Evolutionary conservation across 2,888 invertebrate genomes (phyloP).

Genomic region (Fissipunctia ypsillon): DNA sequence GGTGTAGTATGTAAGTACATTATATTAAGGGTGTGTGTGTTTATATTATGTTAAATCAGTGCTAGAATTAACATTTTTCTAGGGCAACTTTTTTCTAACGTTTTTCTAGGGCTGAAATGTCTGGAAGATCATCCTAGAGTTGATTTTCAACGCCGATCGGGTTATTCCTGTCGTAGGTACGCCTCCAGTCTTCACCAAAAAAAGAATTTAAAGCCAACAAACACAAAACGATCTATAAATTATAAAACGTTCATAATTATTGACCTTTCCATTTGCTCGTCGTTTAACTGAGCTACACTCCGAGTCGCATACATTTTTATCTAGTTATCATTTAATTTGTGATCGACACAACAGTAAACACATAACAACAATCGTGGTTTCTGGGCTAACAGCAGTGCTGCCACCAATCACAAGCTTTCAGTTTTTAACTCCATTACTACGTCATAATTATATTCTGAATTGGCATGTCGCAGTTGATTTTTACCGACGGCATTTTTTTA

Average conservation of each 20-base stretch:
- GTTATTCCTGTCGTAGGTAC: background rate
- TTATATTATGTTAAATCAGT: background rate
- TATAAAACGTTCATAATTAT: background rate
- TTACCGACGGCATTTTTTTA: constrained; percentile 2
- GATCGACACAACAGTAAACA: background rate
- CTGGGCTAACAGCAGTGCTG: background rate
- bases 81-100: background rate
- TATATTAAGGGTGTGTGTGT: constrained; percentile 3
- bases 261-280: background rate
- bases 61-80: constrained; percentile 16
- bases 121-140: background rate
- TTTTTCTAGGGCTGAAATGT: background rate
- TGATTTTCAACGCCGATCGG: background rate
- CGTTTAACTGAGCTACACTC: background rate
- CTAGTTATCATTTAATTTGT: background rate
- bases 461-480: background rate
- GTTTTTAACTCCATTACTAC: background rate
- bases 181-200: background rate
- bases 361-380: background rate
- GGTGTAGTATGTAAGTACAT: constrained; percentile 25
- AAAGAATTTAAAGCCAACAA: background rate
- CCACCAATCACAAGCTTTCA: background rate
- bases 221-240: background rate
- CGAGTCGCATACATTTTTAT: background rate
- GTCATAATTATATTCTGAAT: constrained; percentile 4